phyloP scores from a whole-genome alignment of 2,113 vertebrate genomes.

The Propithecus coquereli region DNA sequence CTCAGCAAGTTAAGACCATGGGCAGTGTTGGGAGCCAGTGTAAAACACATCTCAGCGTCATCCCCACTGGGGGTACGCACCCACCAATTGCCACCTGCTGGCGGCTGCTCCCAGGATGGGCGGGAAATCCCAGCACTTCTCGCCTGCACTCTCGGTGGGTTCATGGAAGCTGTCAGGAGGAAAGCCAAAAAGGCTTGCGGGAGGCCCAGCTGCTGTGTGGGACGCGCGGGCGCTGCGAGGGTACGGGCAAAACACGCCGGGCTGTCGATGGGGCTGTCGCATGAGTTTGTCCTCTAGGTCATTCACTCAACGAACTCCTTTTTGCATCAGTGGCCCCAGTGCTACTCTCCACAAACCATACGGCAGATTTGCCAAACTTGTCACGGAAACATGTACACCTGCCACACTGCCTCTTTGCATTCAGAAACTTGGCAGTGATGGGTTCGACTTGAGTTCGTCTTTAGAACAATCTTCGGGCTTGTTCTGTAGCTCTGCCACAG shows the following conservation, averaged over 20 bases:
- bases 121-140: background rate
- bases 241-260: background rate
- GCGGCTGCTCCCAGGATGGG: background rate
- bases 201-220: too few species aligned
- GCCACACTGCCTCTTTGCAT: background rate
- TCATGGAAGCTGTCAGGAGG: background rate
- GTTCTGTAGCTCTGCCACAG: background rate
- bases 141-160: too few species aligned
- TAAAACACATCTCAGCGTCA: background rate
- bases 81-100: too few species aligned
- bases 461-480: background rate
- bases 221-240: background rate
- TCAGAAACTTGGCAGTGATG: background rate
- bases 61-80: too few species aligned
- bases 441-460: background rate
- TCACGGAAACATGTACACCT: background rate
- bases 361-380: background rate
- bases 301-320: background rate
- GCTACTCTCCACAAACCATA: background rate
- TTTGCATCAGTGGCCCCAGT: background rate
- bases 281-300: too few species aligned
- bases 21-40: background rate
- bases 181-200: background rate
- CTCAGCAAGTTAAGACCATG: fast-evolving
- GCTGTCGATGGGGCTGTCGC: background rate